Conservation (phyloP, 2,797 vertebrate species). For the Thripadectes ignobilis region DNA sequence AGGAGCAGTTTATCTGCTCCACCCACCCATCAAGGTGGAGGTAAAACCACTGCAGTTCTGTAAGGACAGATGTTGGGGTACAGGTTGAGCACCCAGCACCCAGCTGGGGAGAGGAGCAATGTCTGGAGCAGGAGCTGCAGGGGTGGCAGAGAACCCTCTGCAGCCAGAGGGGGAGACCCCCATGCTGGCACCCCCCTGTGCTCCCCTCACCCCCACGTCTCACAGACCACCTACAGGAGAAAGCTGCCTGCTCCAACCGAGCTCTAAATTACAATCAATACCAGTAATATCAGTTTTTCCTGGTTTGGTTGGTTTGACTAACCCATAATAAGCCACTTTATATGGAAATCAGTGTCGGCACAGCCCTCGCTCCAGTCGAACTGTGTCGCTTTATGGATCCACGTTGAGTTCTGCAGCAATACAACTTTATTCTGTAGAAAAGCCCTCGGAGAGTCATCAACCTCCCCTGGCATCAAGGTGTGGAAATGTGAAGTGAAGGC, state of each 20-base stretch:
- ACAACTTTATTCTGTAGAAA: background rate
- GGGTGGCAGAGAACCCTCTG: background rate
- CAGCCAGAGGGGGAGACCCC: background rate
- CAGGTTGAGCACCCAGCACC: background rate
- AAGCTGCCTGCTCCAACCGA: background rate
- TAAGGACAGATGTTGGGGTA: background rate
- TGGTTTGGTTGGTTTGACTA: background rate
- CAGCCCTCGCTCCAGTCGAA: background rate
- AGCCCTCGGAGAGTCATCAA: background rate
- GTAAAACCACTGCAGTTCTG: background rate
- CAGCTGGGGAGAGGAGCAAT: accelerated
- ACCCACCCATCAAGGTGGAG: background rate
- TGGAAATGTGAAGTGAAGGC: slow-evolving; percentile 3
- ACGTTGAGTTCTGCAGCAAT: background rate
- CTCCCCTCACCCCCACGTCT: background rate
- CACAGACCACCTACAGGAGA: background rate
- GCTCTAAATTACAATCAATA: background rate
- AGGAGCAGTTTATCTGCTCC: background rate
- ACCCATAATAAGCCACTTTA: slow-evolving; percentile 13
- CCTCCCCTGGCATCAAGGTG: background rate
- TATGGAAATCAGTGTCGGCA: background rate
- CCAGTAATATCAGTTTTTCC: background rate
- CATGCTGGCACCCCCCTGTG: background rate
- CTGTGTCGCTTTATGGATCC: background rate
- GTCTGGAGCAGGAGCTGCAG: background rate